Evolutionary conservation across 2,888 invertebrate genomes (phyloP).

Genomic region (Creontiades dilutus): DNA sequence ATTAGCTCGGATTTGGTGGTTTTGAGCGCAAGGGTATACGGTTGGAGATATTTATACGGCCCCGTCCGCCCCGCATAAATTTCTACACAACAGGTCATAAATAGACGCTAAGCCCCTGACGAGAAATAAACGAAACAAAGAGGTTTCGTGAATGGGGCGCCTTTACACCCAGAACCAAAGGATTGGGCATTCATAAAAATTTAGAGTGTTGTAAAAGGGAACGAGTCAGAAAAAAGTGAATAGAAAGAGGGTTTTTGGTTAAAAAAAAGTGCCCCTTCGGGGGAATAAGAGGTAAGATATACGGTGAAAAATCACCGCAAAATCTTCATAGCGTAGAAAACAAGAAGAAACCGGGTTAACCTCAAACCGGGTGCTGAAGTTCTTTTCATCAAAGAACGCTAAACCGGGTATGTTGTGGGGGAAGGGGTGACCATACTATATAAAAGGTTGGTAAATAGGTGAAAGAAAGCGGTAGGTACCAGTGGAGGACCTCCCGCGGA

Average conservation of each 20-base stretch:
- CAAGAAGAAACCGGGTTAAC: constrained; percentile 1
- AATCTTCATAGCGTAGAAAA: background rate
- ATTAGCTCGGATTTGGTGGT: constrained; percentile 14
- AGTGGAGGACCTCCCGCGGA: background rate
- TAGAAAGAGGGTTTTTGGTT: background rate
- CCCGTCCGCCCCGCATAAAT: constrained; percentile 14
- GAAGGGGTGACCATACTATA: background rate
- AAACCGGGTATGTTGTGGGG: background rate
- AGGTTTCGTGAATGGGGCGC: background rate
- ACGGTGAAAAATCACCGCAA: background rate
- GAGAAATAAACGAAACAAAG: constrained; percentile 13
- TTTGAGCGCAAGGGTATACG: constrained; percentile 16
- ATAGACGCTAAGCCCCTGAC: constrained; percentile 9
- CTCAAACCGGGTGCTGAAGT: constrained; percentile 20
- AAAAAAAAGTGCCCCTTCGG: background rate
- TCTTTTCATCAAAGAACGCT: background rate
- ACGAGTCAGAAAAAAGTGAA: background rate
- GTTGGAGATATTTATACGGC: constrained; percentile 6
- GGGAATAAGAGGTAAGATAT: background rate
- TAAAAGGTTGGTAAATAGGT: background rate
- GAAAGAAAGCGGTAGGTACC: background rate
- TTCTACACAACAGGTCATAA: constrained; percentile 12
- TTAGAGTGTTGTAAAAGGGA: constrained; percentile 10
- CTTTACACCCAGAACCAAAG: background rate
- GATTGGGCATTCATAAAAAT: constrained; percentile 13